Conservation (phyloP, 2,888 invertebrate species). For the Eupithecia inturbata region DNA sequence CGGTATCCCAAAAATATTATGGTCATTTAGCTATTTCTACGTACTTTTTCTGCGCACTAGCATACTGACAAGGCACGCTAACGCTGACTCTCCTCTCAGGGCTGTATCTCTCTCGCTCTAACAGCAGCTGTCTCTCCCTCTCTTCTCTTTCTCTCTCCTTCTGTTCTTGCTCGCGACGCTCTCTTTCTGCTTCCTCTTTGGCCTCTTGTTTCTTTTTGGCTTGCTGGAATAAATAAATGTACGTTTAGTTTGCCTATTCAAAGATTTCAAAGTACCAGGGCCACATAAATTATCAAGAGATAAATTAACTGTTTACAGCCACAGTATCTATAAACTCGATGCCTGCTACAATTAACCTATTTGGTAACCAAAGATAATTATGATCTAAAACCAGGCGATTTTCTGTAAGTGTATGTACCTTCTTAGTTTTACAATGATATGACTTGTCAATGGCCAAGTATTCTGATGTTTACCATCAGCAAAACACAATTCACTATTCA, state of each 20-base stretch:
- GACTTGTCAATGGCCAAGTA: no score
- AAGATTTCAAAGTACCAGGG: neutral
- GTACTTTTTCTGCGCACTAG: slow-evolving; percentile 52
- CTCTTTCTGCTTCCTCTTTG: slow-evolving; percentile 71
- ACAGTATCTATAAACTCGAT: no score
- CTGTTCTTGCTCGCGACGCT: slow-evolving; percentile 68
- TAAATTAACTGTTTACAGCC: neutral
- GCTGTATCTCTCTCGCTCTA: slow-evolving; percentile 55
- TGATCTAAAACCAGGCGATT: no score
- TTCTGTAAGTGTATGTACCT: no score
- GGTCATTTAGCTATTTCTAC: slow-evolving; percentile 32
- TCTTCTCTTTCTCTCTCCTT: slow-evolving; percentile 67
- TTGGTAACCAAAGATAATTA: no score
- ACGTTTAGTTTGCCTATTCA: neutral
- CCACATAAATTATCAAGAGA: neutral
- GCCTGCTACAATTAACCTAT: no score
- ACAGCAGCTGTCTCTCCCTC: slow-evolving; percentile 57
- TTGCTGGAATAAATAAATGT: slow-evolving; percentile 61
- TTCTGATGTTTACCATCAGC: no score
- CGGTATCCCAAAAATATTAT: no score
- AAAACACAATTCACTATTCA: no score
- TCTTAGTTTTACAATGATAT: no score
- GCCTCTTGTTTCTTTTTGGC: slow-evolving; percentile 78
- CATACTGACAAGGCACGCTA: slow-evolving; percentile 41
- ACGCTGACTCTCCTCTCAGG: slow-evolving; percentile 59